Evolutionary conservation across 2,888 invertebrate genomes (phyloP).

Genomic region (Metalampra italica): DNA sequence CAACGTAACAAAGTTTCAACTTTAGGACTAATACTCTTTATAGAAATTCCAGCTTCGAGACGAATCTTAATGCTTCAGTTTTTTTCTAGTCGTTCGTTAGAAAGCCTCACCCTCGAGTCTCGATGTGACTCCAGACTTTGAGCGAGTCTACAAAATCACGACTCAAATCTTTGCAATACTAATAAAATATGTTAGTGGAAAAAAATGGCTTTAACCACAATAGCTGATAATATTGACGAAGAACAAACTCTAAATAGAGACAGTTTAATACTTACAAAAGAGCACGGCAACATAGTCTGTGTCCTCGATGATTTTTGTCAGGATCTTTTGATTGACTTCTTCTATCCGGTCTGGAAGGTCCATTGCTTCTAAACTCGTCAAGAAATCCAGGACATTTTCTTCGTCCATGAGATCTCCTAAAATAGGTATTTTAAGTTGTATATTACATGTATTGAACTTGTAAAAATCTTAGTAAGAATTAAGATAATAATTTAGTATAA

Average conservation of each 20-base stretch:
- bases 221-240: constrained; percentile 53
- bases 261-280: constrained; percentile 88
- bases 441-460: not conserved
- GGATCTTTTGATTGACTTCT: constrained; percentile 94
- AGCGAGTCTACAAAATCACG: too few relatives aligned
- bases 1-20: too few relatives aligned
- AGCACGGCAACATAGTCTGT: constrained; percentile 95
- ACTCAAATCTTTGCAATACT: too few relatives aligned
- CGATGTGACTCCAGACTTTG: too few relatives aligned
- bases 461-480: not conserved
- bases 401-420: constrained; percentile 96
- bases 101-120: too few relatives aligned
- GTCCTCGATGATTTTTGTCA: constrained; percentile 93
- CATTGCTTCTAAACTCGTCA: constrained; percentile 96
- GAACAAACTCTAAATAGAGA: constrained; percentile 37
- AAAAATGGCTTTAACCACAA: constrained; percentile 58
- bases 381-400: constrained; percentile 94
- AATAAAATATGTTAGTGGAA: constrained; percentile 52
- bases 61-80: too few relatives aligned
- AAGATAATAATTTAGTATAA: too few relatives aligned
- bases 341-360: constrained; percentile 96
- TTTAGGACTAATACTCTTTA: too few relatives aligned
- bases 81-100: too few relatives aligned
- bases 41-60: too few relatives aligned
- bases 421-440: constrained; percentile 30